These are phyloP conservation scores for Dendropsophus ebraccatus DNA, from an alignment of 2,113 vertebrate species.

Conservation along the genomic window DNA sequence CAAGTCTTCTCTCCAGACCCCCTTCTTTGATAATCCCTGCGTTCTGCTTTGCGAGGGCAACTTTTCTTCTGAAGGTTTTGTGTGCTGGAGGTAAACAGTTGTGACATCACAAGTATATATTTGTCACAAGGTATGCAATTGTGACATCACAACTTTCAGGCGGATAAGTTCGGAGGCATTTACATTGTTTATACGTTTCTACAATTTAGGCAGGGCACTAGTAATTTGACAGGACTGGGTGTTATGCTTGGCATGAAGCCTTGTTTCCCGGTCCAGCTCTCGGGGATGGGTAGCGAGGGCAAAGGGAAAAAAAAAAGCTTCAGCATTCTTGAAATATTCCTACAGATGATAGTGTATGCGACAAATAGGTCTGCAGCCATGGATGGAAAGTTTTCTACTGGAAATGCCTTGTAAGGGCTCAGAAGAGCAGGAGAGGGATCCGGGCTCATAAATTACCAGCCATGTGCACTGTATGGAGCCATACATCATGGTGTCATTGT, in stretches of 20 bases:
- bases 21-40: too few species aligned
- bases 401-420: constrained; percentile 29
- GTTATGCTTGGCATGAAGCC: not conserved
- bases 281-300: not conserved
- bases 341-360: not conserved
- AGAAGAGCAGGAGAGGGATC: not conserved
- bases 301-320: not conserved
- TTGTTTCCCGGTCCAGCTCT: not conserved
- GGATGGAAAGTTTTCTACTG: constrained; percentile 8
- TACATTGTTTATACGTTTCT: too few species aligned
- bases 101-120: too few species aligned
- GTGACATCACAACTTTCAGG: too few species aligned
- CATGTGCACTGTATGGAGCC: not conserved
- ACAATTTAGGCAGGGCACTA: too few species aligned
- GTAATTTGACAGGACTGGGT: not conserved
- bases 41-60: too few species aligned
- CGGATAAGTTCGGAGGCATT: too few species aligned
- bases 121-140: too few species aligned
- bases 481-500: not conserved
- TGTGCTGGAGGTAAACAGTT: too few species aligned
- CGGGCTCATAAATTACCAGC: not conserved
- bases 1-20: too few species aligned
- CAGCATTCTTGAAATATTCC: constrained; percentile 55
- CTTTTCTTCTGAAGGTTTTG: too few species aligned
- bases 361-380: not conserved